These are phyloP conservation scores for Gambelia wislizenii DNA, from an alignment of 2,797 vertebrate species.

Conservation along the genomic window DNA sequence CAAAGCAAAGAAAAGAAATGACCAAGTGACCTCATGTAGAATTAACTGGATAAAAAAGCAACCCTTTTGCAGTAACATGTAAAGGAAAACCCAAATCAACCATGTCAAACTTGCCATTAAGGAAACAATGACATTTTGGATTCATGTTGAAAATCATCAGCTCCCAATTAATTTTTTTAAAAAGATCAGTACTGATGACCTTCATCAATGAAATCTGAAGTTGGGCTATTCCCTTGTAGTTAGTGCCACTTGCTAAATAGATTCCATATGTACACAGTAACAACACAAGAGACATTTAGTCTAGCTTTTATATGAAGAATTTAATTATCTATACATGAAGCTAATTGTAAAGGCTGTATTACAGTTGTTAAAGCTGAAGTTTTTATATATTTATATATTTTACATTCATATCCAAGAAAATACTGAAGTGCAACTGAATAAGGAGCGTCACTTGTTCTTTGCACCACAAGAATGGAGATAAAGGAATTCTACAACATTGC, in stretches of 20 bases:
- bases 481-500: slow-evolving; percentile 48
- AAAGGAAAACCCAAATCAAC: background rate
- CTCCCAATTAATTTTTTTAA: background rate
- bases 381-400: slow-evolving; percentile 88
- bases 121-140: background rate
- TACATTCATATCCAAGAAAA: slow-evolving; percentile 88
- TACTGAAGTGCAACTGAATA: slow-evolving; percentile 79
- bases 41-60: background rate
- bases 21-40: background rate
- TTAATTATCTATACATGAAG: slow-evolving; percentile 90
- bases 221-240: slow-evolving; percentile 33
- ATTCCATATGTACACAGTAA: slow-evolving; percentile 63
- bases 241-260: slow-evolving; percentile 45
- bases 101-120: background rate
- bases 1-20: slow-evolving; percentile 38
- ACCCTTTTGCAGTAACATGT: background rate
- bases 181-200: background rate
- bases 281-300: slow-evolving; percentile 81
- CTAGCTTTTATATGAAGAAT: slow-evolving; percentile 87
- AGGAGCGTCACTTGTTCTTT: slow-evolving; percentile 69
- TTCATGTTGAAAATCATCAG: slow-evolving; percentile 21
- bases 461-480: slow-evolving; percentile 54
- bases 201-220: slow-evolving; percentile 20
- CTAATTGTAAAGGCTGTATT: slow-evolving; percentile 88
- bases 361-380: slow-evolving; percentile 90